Evolutionary conservation across 2,113 vertebrate species (phyloP).

Genomic region (Alligator mississippiensis): DNA sequence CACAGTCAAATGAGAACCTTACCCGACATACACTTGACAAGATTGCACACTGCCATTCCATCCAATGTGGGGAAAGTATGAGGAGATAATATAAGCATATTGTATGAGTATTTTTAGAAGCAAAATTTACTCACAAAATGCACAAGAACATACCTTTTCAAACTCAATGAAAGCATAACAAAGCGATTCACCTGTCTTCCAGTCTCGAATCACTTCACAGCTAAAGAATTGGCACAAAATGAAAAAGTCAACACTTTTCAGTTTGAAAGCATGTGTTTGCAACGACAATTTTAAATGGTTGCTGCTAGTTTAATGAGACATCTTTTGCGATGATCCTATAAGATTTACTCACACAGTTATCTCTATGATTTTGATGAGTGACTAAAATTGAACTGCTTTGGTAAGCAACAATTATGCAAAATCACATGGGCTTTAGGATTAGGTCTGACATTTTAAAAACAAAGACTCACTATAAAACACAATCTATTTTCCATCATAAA

Average conservation of each 20-base stretch:
- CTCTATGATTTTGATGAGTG: neutral
- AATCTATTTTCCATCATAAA: neutral
- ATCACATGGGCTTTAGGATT: neutral
- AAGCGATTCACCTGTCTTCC: constrained; percentile 95
- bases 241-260: neutral
- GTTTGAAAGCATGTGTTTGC: neutral
- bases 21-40: neutral
- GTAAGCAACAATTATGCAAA: neutral
- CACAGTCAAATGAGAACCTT: neutral
- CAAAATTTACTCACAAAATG: neutral
- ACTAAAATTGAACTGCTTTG: neutral
- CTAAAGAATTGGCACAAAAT: constrained; percentile 75
- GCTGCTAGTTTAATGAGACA: no score
- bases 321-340: neutral
- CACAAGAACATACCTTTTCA: constrained; percentile 88
- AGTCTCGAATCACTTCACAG: constrained; percentile 98
- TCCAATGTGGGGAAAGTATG: neutral
- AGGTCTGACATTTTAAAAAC: neutral
- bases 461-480: neutral
- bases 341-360: neutral
- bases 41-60: neutral
- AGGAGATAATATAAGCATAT: neutral
- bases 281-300: neutral
- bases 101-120: neutral
- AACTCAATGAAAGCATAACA: constrained; percentile 99